Evolutionary conservation across 2,113 vertebrate species (phyloP), one percentile per base, ranked within the genome.

Genomic region (Perognathus longimembris): DNA sequence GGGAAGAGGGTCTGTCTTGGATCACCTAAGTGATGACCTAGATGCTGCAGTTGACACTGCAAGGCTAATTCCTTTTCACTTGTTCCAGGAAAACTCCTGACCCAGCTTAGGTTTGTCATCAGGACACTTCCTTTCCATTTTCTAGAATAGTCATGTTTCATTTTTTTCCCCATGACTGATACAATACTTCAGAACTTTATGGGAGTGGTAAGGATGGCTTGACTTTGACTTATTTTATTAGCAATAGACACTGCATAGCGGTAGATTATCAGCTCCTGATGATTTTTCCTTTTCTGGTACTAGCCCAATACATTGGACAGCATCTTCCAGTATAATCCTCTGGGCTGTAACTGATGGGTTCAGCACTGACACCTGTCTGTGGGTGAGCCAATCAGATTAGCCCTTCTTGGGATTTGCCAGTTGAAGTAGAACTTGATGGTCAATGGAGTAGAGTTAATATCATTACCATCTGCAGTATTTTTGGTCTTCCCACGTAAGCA

Each of bases 371-470:
- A 69, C 63, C 32, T 54, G 42, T 83, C 18, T 32, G 22, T 36
- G 17, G 10, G 36, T 40, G n/a, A 92, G 42, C 70, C 79, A 88
- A 32, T 90, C 75, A 67, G 73, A 77, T 93, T 36, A 64, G 7
- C 54, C 57, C 4, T 81, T 74, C 50, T 40, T 74, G 17, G 45
- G 34, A 77, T 61, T 18, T 90, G 42, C 57, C 79, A 86, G 0
- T 32, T 61, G 26, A 45, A 88, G 32, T 14, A n/a, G 5, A 91
- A 57, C 36, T 61, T 32, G 66, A 57, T 57, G 73, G 36, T 28
- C 66, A 63, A 30, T 61, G n/a, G 57, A 50, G 24, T 38, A 57
- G 11, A 83, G 54, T 71, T 69, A 70, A 59, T 77, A 36, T 63
- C 67, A 40, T 26, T 30, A 42, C 70, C 74, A 0, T 30, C 70